Evolutionary conservation across 2,888 invertebrate species (phyloP).

Genomic region (Neuroscelio doddi): DNA sequence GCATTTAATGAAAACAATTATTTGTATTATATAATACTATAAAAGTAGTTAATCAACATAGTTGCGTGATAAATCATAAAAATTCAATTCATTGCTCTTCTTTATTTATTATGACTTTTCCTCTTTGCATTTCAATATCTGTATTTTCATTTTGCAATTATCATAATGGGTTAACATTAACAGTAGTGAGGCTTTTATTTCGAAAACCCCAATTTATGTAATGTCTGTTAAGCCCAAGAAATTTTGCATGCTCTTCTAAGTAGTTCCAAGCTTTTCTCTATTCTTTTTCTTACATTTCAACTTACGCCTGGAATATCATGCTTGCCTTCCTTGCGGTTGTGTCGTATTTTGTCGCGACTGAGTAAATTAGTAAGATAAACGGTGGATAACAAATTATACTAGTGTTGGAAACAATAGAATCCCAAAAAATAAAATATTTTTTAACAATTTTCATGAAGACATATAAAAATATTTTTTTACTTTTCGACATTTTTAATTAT

Average conservation of each 20-base stretch:
- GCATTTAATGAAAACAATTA: too few relatives aligned
- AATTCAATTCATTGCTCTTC: too few relatives aligned
- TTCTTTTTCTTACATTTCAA: slow-evolving; percentile 39
- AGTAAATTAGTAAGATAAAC: slow-evolving; percentile 26
- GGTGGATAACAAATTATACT: slow-evolving; percentile 12
- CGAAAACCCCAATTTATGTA: slow-evolving; percentile 57
- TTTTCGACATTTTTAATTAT: too few relatives aligned
- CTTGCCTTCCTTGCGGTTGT: slow-evolving; percentile 42
- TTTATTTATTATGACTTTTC: too few relatives aligned
- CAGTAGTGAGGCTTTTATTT: slow-evolving; percentile 28
- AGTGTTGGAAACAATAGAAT: slow-evolving; percentile 22
- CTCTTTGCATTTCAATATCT: slow-evolving; percentile 34
- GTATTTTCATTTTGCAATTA: slow-evolving; percentile 55
- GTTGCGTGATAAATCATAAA: too few relatives aligned
- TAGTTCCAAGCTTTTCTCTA: slow-evolving; percentile 20
- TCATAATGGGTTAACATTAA: slow-evolving; percentile 57
- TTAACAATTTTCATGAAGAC: too few relatives aligned
- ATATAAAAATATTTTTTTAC: too few relatives aligned
- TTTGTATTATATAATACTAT: too few relatives aligned
- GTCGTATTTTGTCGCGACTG: slow-evolving; percentile 27
- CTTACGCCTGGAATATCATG: slow-evolving; percentile 19
- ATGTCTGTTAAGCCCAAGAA: slow-evolving; percentile 49
- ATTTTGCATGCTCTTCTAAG: slow-evolving; percentile 22
- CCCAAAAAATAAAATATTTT: background rate
- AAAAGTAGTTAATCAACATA: too few relatives aligned